Base-by-base conservation (phyloP, 1,140 invertebrate genomes). In the Aphelinus atriplicis region DNA sequence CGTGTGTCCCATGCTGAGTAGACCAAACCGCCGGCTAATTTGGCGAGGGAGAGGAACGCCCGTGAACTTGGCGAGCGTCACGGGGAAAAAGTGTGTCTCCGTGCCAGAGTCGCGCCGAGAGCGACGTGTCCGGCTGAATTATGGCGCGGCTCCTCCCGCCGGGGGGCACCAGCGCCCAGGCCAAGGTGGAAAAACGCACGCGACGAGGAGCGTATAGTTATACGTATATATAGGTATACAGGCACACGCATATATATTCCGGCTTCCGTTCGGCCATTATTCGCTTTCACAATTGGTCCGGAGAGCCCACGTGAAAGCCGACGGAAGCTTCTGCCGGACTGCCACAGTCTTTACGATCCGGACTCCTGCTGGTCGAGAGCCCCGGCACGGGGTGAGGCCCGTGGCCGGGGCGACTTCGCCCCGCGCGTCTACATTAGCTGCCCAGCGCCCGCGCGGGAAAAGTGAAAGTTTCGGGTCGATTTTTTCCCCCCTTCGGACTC, bases 391-490 rank as follows among this genome's bases (percentile, higher is more conserved):
- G 43, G 66, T 46, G 56, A 3, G 9, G 26, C 47, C 57, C 56
- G n/a, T 67, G 47, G 66, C 56, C 26, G 56, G 6, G 45, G 26
- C 51, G 45, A 46, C 60, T n/a, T n/a, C 3, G 7, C 48, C n/a
- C 1, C 6, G 5, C 7, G 63, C 51, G 60, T 62, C 69, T 71
- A 64, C 63, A 71, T 71, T 71, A 71, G 56, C 26, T 26, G 26
- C 26, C 26, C 26, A 26, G 26, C 26, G 26, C 26, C 26, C 26
- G 51, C 6, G 2, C 1, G 2, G 45, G 61, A 4, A 4, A 56
- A 71, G 60, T 43, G 48, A 68, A 68, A 68, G 66, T 68, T 6
- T 9, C 9, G 62, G n/a, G 48, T 10, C 9, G n/a, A 10, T 63
- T 63, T 48, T 48, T 63, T 63, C 9, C 43, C 42, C 26, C 26